Evolutionary conservation across 2,888 invertebrate genomes (phyloP).

Genomic region (Emmelina monodactyla): DNA sequence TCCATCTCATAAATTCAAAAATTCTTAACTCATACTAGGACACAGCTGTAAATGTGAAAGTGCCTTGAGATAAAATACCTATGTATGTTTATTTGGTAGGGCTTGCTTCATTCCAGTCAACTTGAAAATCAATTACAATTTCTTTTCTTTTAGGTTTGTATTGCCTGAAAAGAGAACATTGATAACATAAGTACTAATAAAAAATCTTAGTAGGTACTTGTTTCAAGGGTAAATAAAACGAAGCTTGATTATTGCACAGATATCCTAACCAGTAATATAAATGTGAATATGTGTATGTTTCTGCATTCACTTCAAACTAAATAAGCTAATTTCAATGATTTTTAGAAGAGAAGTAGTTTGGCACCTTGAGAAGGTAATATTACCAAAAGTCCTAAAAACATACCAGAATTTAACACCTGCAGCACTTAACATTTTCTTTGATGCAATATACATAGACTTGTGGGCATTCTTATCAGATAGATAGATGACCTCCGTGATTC

Average conservation of each 20-base stretch:
- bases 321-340: not conserved
- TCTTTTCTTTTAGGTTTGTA: conserved; percentile 67
- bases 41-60: no score
- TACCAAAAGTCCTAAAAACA: conserved; percentile 13
- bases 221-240: no score
- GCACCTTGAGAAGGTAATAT: not conserved
- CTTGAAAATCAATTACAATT: conserved; percentile 76
- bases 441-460: conserved; percentile 74
- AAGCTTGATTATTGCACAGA: no score
- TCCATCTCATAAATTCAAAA: no score
- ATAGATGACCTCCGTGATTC: conserved; percentile 81
- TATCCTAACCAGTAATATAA: not conserved
- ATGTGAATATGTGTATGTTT: conserved; percentile 2
- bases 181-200: not conserved
- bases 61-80: no score
- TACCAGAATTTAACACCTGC: conserved; percentile 76
- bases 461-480: conserved; percentile 82
- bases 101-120: conserved; percentile 58
- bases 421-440: conserved; percentile 83
- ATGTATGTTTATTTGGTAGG: conserved; percentile 22
- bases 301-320: not conserved
- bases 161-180: conserved; percentile 53
- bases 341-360: no score
- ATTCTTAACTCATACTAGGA: no score
- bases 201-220: no score